Evolutionary conservation across 2,888 invertebrate species (phyloP), one percentile per base, ranked within the genome.

Genomic region (Hemithea aestivaria): DNA sequence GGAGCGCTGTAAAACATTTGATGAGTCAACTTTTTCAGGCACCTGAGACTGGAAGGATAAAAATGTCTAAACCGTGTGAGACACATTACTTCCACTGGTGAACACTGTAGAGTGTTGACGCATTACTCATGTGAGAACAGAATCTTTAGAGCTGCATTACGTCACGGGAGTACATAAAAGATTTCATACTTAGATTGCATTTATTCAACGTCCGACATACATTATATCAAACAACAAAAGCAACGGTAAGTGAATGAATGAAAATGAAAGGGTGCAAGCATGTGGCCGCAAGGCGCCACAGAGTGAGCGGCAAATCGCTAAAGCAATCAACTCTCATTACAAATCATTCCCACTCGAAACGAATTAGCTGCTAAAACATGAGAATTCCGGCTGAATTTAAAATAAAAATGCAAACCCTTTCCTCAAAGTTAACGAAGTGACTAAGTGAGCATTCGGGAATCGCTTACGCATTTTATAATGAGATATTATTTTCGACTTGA

Each of bases 361-460:
- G 55, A 73, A 75, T 74, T 68, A 69, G 62, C 53, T 62, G 59
- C 45, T 46, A 63, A 63, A 48, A 44, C 48, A 56, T 43, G 45
- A 43, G 57, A 54, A 56, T 62, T 55, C 47, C 38, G 40, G 47
- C 5, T 31, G 1, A 31, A 23, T 24, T 11, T 12, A 26, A 29
- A 16, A 8, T 22, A 26, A 33, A 27, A 30, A 37, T 39, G 32
- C 54, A 53, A 54, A 45, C 39, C 54, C 58, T 55, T 62, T 58
- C 53, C 58, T 39, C 59, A 50, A 68, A 74, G 67, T 73, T 71
- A 73, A 69, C 64, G 51, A 53, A 61, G 62, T 78, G 77, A 77
- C 69, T 76, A 72, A 76, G 56, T 62, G 61, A 54, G 47, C 55
- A 43, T 63, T 66, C 57, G 51, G 51, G 51, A 56, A 56, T 20